Evolutionary conservation across 37 sponge, comb jelly and placozoan species (phyloP), one percentile per base, ranked within the genome.

Genomic region (Ianthella basta): DNA sequence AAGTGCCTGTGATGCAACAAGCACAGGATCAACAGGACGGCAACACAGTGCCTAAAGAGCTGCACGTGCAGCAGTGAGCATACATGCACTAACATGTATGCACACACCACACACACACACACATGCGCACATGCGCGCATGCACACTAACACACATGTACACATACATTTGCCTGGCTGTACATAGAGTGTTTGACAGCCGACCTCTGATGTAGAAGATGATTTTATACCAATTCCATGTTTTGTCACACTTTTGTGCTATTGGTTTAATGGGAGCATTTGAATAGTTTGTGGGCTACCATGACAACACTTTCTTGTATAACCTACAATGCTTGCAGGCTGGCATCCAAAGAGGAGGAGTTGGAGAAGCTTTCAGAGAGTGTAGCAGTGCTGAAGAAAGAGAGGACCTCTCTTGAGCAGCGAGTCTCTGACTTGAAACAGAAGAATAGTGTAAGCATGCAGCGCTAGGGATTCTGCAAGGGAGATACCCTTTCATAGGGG

Each of bases 91-190:
- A 50, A 5, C 78, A 75, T 24, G 39, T 50, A 75, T 50, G n/a
- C 78, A 40, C 25, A 12, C n/a, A 53, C 78, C 78, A 44, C 78
- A 75, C 78, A 75, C 78, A 40, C 78, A 19, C 2, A 41, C n/a
- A 53, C 53, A 61, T 2, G 13, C 64, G 4, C 64, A 61, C 64
- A 61, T 12, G 10, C 64, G 25, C 64, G 25, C 29, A 61, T 4
- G 4, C 64, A 61, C 64, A 27, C 64, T 6, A 4, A 61, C 64
- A 61, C 12, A 10, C 29, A n/a, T 61, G 24, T 10, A 61, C 10
- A 29, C 64, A 61, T 12, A 27, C 64, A n/a, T 2, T 13, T 10
- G 10, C 64, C 3, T 27, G 4, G 10, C 4, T 10, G 13, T 4
- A 29, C 64, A 61, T 12, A 27, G 25, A n/a, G n/a, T n/a, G n/a